Evolutionary conservation across 2,113 vertebrate species (phyloP).

Genomic region (Deroptyus accipitrinus): DNA sequence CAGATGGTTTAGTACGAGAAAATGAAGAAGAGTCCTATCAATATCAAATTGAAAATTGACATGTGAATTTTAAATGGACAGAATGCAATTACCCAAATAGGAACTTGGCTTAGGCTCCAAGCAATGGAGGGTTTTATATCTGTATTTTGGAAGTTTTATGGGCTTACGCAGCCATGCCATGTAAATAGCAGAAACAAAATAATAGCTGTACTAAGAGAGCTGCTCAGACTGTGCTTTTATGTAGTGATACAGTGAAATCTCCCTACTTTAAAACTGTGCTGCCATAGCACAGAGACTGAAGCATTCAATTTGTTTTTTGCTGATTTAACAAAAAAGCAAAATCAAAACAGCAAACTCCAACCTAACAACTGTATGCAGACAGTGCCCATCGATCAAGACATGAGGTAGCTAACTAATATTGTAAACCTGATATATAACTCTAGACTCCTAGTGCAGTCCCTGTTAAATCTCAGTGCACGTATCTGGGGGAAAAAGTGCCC

Average conservation of each 20-base stretch:
- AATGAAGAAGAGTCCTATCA: not conserved
- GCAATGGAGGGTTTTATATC: not conserved
- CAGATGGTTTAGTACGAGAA: slow-evolving; percentile 23
- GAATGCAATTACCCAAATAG: slow-evolving; percentile 28
- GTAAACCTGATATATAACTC: not conserved
- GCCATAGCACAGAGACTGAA: not conserved
- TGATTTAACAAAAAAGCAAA: not conserved
- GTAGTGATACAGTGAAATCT: not conserved
- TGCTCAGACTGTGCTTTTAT: not conserved
- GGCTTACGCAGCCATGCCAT: not conserved
- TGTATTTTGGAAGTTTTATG: not conserved
- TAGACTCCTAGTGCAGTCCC: not conserved
- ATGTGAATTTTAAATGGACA: not conserved
- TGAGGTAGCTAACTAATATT: not conserved
- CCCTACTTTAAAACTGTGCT: not conserved
- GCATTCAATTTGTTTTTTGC: not conserved
- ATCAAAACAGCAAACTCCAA: not conserved
- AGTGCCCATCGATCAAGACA: not conserved
- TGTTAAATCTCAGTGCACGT: not conserved
- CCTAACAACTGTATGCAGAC: not conserved
- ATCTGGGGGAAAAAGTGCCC: not conserved
- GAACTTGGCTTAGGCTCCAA: not conserved
- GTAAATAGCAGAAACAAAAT: not conserved
- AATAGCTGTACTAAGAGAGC: not conserved
- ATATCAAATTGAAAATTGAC: not conserved